Evolutionary conservation across 2,888 invertebrate genomes (phyloP).

Genomic region (Dryomyza anilis): DNA sequence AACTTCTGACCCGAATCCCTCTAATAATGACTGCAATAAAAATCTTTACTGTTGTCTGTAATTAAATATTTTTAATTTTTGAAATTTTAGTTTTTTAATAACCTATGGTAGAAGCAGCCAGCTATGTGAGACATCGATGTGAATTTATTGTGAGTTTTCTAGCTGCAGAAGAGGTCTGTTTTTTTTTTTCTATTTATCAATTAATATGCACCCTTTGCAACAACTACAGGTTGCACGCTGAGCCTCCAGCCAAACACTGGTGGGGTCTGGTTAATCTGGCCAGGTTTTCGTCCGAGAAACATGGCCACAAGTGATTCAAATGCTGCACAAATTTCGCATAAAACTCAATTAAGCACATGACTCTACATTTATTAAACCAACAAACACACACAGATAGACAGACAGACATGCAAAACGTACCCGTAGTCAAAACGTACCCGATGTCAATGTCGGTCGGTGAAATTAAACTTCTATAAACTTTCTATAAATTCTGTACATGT

Average conservation of each 20-base stretch:
- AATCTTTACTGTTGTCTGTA: too few relatives aligned
- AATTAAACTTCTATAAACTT: background rate
- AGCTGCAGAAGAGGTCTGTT: too few relatives aligned
- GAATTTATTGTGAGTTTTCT: too few relatives aligned
- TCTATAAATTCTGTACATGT: background rate
- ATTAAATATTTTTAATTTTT: too few relatives aligned
- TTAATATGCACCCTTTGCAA: slow-evolving; percentile 28
- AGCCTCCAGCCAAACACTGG: background rate
- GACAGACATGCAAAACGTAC: slow-evolving; percentile 19
- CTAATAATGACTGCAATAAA: too few relatives aligned
- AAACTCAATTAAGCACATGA: slow-evolving; percentile 53
- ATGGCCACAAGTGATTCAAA: slow-evolving; percentile 6
- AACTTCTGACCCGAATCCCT: too few relatives aligned
- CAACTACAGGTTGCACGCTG: slow-evolving; percentile 8
- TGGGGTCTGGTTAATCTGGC: background rate
- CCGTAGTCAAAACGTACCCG: background rate
- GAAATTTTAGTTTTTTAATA: too few relatives aligned
- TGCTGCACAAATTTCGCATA: slow-evolving; percentile 33
- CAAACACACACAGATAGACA: slow-evolving; percentile 15
- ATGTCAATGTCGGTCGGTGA: background rate
- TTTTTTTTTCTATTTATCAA: slow-evolving; percentile 21
- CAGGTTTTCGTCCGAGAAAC: background rate
- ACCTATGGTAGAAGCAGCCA: too few relatives aligned
- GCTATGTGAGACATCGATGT: too few relatives aligned
- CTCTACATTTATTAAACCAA: slow-evolving; percentile 36